These are phyloP conservation scores for Sturnira hondurensis DNA, from an alignment of 2,113 vertebrate species.

Conservation along the genomic window DNA sequence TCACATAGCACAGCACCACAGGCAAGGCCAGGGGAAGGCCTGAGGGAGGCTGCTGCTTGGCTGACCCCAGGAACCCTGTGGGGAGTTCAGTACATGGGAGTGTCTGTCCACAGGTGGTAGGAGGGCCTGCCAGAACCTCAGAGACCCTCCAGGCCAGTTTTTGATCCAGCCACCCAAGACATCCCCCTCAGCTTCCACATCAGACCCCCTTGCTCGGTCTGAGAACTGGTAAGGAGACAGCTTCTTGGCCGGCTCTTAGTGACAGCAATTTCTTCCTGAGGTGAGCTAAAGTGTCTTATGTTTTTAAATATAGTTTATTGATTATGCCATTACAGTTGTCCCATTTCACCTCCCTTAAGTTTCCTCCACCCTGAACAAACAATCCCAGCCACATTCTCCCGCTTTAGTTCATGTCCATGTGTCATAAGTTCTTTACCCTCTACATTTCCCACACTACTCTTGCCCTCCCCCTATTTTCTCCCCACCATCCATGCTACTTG, in stretches of 20 bases:
- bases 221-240: neutral
- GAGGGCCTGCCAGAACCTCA: neutral
- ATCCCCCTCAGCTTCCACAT: too few relatives aligned
- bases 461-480: too few relatives aligned
- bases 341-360: too few relatives aligned
- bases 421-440: too few relatives aligned
- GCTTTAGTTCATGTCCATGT: too few relatives aligned
- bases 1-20: rapidly evolving
- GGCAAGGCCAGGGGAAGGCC: neutral
- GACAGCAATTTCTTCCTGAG: neutral
- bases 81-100: rapidly evolving
- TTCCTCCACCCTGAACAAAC: too few relatives aligned
- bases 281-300: neutral
- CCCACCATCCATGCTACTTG: too few relatives aligned
- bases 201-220: neutral
- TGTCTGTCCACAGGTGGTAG: neutral
- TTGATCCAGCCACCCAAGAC: neutral
- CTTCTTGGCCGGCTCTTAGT: neutral
- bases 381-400: too few relatives aligned
- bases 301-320: too few relatives aligned
- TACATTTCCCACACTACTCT: too few relatives aligned
- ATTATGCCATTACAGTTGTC: too few relatives aligned
- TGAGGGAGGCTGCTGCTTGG: neutral
- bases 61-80: too few relatives aligned
- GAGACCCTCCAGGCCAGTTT: neutral